Base-by-base conservation (phyloP, 2,888 invertebrate genomes). In the Megastigmus dorsalis region DNA sequence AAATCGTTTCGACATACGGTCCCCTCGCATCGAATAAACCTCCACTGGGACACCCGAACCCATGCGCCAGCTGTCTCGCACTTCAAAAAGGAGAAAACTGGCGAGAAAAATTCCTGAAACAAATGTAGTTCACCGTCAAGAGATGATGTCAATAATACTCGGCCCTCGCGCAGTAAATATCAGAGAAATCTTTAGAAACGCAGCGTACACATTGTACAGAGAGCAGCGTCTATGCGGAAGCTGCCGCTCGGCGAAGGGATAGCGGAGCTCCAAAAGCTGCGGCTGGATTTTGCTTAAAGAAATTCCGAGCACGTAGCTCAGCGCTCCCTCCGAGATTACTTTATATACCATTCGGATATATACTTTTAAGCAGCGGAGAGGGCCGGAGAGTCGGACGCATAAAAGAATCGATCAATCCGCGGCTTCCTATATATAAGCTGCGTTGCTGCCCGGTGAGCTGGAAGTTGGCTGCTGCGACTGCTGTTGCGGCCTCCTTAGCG, bases 321-420 rank as follows among this genome's bases (percentile, higher is more conserved):
- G 28, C 45, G 30, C 18, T 45, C 62, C 62, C 62, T 62, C 18
- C 18, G 43, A 62, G 62, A 62, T 62, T 62, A 62, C 45, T 62
- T 62, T 62, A 45, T 33, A 62, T 57, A 30, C 26, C 5, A 9
- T 13, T 9, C 38, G 13, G 5, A 28, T 48, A 20, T 48, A 48
- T 48, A 48, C 23, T 1, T 48, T 9, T n/a, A n/a, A n/a, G n/a
- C 4, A 10, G 52, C 30, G 28, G 33, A 18, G 30, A 33, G 54
- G 5, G 6, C 15, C 18, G 18, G 33, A 3, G 33, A 18, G 30
- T 54, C 33, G 5, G 6, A 7, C 18, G 18, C 18, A 3, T 15
- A 1, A 60, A 52, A 28, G 43, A 60, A 60, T 43, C 20, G 82
- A 82, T 70, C 78, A 55, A n/a, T n/a, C n/a, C n/a, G n/a, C n/a